Base-by-base conservation (phyloP, 1,140 invertebrate genomes). In the Leptinotarsa defecta region DNA sequence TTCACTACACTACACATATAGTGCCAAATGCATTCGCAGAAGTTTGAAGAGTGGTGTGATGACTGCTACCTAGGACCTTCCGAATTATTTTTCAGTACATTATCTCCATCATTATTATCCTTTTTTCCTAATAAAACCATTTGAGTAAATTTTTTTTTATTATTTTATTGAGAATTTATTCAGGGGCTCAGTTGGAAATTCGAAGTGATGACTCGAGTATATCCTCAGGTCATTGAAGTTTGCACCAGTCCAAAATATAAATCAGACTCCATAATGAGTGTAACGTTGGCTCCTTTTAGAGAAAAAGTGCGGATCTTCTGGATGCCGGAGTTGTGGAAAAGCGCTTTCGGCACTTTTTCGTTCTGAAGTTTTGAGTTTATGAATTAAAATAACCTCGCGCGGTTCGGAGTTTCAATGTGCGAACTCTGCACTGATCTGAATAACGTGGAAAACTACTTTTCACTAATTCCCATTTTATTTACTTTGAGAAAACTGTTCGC, bases 391-490 rank as follows among this genome's bases (percentile, higher is more conserved):
- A 57, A 19, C 52, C 6, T 19, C n/a, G 52, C 15, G 15, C n/a
- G 52, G 17, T 57, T 57, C 0, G 4, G 13, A 57, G 52, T 57
- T 57, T 19, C n/a, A 57, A 4, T 15, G 52, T 57, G n/a, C 15
- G n/a, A 57, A 57, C 17, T 19, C 15, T 57, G n/a, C 4, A 57
- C 3, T 19, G n/a, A 57, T 57, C 52, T 57, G 52, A 57, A 57
- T 57, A 57, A 57, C 52, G 52, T 57, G 15, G n/a, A 57, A 57
- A 57, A n/a, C 52, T 57, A 57, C 52, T 57, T n/a, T n/a, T 8
- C 52, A 57, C 52, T 57, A 57, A 57, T 57, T 57, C 52, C 17
- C n/a, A 57, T 15, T 57, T 57, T 57, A 57, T 57, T 57, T n/a
- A 57, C 52, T 57, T 15, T 57, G 49, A n/a, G 49, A 13, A n/a